Conservation (phyloP, 2,888 invertebrate species). For the Aphelenchoides bicaudatus region DNA sequence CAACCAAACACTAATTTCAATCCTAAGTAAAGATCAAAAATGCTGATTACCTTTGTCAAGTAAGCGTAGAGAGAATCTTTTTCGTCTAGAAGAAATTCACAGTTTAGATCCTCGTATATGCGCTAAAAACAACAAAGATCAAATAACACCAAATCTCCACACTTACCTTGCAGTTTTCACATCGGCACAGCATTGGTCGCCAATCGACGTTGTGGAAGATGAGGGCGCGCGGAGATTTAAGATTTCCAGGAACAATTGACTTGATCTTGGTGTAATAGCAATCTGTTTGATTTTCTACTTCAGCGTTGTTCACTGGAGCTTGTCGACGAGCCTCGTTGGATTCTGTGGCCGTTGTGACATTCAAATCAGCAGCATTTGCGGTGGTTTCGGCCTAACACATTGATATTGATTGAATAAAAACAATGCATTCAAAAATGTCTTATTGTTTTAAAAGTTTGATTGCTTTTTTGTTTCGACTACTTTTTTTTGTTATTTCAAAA, state of each 20-base stretch:
- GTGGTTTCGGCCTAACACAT: too few relatives aligned
- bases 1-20: too few relatives aligned
- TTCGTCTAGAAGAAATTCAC: slow-evolving; percentile 40
- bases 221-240: background rate
- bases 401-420: too few relatives aligned
- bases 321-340: background rate
- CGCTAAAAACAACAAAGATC: slow-evolving; percentile 5
- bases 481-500: too few relatives aligned
- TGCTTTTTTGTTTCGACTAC: too few relatives aligned
- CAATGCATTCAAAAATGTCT: too few relatives aligned
- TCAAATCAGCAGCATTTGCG: background rate
- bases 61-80: slow-evolving; percentile 30
- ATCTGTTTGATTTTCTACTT: background rate
- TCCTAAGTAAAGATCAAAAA: too few relatives aligned
- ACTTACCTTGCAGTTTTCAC: slow-evolving; percentile 29
- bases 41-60: too few relatives aligned
- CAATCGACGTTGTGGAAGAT: slow-evolving; percentile 10
- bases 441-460: too few relatives aligned
- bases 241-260: background rate
- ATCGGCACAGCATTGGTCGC: slow-evolving; percentile 28
- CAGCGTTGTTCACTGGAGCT: background rate
- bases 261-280: background rate
- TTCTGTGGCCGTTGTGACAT: background rate
- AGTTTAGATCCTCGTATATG: slow-evolving; percentile 35
- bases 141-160: background rate